Evolutionary conservation across 2,113 vertebrate species (phyloP).

Genomic region (Falco punctatus): DNA sequence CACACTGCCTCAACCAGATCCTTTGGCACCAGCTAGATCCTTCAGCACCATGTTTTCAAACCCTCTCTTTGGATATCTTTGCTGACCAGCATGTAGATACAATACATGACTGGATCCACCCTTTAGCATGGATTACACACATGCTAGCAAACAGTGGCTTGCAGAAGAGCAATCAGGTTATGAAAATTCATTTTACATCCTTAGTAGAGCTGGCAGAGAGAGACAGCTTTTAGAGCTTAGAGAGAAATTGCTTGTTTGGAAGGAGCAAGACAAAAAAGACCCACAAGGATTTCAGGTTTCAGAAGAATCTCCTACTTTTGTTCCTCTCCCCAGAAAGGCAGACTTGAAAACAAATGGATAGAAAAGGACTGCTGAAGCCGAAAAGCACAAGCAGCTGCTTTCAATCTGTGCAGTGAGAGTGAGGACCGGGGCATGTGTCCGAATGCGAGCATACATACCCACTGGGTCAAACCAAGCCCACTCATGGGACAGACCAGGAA

Average conservation of each 20-base stretch:
- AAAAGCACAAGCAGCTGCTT: slow-evolving; percentile 15
- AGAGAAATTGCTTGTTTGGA: neutral
- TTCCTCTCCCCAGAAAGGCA: neutral
- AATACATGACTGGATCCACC: neutral
- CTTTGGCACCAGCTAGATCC: rapidly evolving
- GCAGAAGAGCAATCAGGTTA: neutral
- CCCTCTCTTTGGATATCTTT: neutral
- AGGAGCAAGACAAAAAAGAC: neutral
- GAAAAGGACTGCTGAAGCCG: neutral
- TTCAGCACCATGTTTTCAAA: neutral
- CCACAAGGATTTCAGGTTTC: neutral
- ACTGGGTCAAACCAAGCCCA: rapidly evolving
- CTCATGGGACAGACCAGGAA: rapidly evolving
- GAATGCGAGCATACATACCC: rapidly evolving
- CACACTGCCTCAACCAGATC: neutral
- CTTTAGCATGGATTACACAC: neutral
- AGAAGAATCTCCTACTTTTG: neutral
- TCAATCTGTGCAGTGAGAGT: neutral
- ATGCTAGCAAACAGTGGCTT: neutral
- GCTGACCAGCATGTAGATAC: neutral
- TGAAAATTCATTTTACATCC: neutral
- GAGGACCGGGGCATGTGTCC: rapidly evolving
- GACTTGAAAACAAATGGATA: neutral
- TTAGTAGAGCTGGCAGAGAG: neutral
- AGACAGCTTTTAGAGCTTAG: neutral